Evolutionary conservation across 1,140 invertebrate species (phyloP).

Genomic region (Alviniconcha marisindica): DNA sequence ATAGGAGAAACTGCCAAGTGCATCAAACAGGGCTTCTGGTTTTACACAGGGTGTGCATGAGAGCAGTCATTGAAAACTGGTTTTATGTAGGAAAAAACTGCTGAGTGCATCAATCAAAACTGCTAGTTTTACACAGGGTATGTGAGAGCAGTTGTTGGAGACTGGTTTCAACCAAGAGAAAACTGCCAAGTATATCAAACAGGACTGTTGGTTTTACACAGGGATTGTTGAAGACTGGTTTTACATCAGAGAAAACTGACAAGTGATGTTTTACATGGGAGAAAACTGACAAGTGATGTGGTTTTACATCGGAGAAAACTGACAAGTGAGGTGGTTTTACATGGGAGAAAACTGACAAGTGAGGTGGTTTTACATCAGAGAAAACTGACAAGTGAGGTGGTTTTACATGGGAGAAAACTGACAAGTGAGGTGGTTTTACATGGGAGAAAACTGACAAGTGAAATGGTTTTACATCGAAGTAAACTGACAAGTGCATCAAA

Average conservation of each 20-base stretch:
- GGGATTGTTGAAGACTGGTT: too few relatives aligned
- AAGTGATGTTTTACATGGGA: constrained; percentile 93
- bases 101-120: constrained; percentile 82
- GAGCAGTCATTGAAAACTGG: too few relatives aligned
- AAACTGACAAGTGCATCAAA: too few relatives aligned
- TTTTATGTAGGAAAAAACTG: constrained; percentile 89
- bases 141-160: too few relatives aligned
- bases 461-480: background rate
- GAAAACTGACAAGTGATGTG: too few relatives aligned
- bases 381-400: background rate
- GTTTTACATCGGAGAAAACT: too few relatives aligned
- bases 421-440: too few relatives aligned
- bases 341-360: too few relatives aligned
- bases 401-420: too few relatives aligned
- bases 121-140: constrained; percentile 95
- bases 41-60: too few relatives aligned
- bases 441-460: background rate
- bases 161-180: constrained; percentile 81
- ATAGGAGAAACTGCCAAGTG: constrained; percentile 83
- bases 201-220: constrained; percentile 91
- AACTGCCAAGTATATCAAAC: constrained; percentile 84
- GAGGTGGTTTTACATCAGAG: too few relatives aligned
- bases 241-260: constrained; percentile 83
- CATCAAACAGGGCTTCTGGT: constrained; percentile 75
- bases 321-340: too few relatives aligned